Evolutionary conservation across 2,888 invertebrate genomes (phyloP).

Genomic region (Idaea aversata): DNA sequence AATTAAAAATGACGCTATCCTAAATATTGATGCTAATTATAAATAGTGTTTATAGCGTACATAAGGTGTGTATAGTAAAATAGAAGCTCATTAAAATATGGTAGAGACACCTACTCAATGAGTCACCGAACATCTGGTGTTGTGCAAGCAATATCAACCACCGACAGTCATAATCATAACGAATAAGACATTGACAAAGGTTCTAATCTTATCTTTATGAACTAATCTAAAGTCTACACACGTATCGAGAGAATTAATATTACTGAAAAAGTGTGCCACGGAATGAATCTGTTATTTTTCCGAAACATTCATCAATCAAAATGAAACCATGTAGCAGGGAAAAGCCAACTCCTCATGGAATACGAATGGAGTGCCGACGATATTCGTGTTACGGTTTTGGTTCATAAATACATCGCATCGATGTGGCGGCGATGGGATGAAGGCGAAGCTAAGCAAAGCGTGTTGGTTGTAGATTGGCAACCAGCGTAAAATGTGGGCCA

Average conservation of each 20-base stretch:
- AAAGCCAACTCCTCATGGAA: conserved; percentile 38
- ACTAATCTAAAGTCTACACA: background rate
- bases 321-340: conserved; percentile 33
- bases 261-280: conserved; percentile 9
- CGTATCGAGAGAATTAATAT: background rate
- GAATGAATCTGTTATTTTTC: conserved; percentile 22
- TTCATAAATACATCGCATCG: conserved; percentile 38
- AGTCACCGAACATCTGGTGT: conserved; percentile 68
- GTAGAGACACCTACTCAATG: conserved; percentile 59
- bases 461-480: conserved; percentile 55
- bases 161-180: conserved; percentile 29
- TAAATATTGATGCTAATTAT: conserved; percentile 14
- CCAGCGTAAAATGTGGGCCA: conserved; percentile 70
- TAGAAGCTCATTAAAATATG: conserved; percentile 41
- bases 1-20: conserved; percentile 13
- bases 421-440: conserved; percentile 31
- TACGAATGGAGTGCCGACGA: conserved; percentile 32
- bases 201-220: background rate
- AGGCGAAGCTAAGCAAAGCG: conserved; percentile 40
- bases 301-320: conserved; percentile 19
- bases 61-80: conserved; percentile 19
- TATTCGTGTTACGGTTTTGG: conserved; percentile 46
- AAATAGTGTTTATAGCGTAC: conserved; percentile 13
- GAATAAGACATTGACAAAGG: conserved; percentile 25
- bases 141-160: conserved; percentile 43